These are phyloP conservation scores for Sarcoramphus papa DNA, from an alignment of 2,797 vertebrate species.

Conservation along the genomic window DNA sequence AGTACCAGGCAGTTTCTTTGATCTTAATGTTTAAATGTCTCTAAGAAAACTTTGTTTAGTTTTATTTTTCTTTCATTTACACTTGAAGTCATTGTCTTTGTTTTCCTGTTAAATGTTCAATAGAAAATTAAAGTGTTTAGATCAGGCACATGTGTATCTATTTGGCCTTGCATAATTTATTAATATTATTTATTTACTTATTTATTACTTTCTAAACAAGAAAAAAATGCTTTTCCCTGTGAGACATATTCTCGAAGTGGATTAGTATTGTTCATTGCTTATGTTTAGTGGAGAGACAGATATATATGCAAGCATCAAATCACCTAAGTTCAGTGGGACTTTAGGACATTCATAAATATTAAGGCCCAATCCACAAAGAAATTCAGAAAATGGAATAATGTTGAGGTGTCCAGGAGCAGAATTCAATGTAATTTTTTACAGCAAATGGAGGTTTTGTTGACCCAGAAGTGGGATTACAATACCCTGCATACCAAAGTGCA, in stretches of 20 bases:
- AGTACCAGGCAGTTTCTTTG: constrained; percentile 46
- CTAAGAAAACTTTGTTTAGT: constrained; percentile 33
- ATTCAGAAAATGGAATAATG: not conserved
- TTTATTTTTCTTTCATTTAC: not conserved
- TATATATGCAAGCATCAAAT: not conserved
- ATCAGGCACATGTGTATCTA: not conserved
- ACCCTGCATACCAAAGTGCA: not conserved
- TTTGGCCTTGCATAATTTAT: constrained; percentile 1
- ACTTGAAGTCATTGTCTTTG: constrained; percentile 30
- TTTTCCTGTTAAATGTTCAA: constrained; percentile 20
- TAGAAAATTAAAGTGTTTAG: not conserved
- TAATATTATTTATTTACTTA: not conserved
- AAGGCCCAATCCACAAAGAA: not conserved
- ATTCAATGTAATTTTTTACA: not conserved
- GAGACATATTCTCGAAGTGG: not conserved
- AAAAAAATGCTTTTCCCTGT: not conserved
- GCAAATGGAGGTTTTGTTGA: not conserved
- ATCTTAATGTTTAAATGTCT: constrained; percentile 59
- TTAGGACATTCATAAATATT: not conserved
- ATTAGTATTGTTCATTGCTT: not conserved
- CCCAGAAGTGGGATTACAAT: not conserved
- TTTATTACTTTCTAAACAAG: not conserved
- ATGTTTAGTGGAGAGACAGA: not conserved
- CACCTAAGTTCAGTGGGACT: not conserved
- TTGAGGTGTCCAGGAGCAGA: not conserved